phyloP scores from a whole-genome alignment of 2,113 vertebrate species.

The Edolisoma coerulescens region DNA sequence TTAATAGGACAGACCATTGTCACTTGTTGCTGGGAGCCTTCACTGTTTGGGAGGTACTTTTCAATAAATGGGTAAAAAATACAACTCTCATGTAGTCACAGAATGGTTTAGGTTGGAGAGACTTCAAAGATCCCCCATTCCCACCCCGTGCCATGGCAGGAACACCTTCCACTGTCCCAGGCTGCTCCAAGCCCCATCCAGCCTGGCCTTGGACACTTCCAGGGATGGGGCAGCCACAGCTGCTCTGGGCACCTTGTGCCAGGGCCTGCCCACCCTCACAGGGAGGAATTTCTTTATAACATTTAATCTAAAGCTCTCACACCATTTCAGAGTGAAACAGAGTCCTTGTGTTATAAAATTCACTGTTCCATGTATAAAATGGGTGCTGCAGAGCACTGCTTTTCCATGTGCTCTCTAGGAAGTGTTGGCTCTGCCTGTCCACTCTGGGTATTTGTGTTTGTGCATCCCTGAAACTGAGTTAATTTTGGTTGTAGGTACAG shows the following conservation, averaged over 20 bases:
- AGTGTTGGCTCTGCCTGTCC: neutral
- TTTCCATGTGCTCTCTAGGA: neutral
- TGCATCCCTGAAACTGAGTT: neutral
- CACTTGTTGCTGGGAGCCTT: neutral
- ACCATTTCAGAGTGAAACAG: neutral
- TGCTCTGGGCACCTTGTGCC: neutral
- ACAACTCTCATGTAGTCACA: neutral
- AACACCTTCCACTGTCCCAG: neutral
- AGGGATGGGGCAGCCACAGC: neutral
- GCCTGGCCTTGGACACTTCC: accelerated
- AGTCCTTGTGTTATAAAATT: neutral
- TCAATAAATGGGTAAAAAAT: neutral
- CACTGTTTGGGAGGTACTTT: neutral
- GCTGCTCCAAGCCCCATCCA: accelerated
- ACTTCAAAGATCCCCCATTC: neutral
- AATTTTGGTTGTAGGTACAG: neutral
- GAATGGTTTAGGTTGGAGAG: neutral
- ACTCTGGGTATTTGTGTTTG: neutral
- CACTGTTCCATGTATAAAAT: accelerated
- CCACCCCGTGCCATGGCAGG: neutral
- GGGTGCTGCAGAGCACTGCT: neutral
- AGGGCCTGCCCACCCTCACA: neutral
- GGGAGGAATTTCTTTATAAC: neutral
- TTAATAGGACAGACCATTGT: neutral
- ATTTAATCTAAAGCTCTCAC: neutral